Base-by-base conservation (phyloP, 2,888 invertebrate genomes). In the Ditula angustiorana region DNA sequence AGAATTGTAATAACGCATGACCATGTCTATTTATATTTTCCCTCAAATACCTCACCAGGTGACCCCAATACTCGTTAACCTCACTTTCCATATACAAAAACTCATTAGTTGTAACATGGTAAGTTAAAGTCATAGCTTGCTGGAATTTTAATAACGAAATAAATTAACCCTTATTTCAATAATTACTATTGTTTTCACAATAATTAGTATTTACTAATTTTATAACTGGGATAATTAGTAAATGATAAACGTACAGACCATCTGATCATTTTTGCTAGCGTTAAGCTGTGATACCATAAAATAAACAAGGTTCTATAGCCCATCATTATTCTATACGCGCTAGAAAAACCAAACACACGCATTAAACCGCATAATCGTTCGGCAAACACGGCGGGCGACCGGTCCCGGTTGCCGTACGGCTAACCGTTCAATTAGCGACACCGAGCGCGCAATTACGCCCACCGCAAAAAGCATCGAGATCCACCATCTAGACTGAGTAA, bases 391-490 rank as follows among this genome's bases (percentile, higher is more conserved):
- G 76, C 64, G 63, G 67, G 69, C 65, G 49, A 69, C 69, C 60
- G n/a, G 70, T 72, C 78, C 83, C 81, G 82, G 84, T 84, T 21
- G 52, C 53, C 55, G 24, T 80, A 73, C 72, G 74, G 80, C 76
- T 82, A 83, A 87, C 82, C 84, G 84, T 86, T 85, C 86, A 89
- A 87, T 89, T 89, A 89, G 84, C 78, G 80, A 82, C 78, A 79
- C 79, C 74, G 78, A 81, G 76, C 78, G 73, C 75, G 77, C 85
- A 86, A 87, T 90, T 88, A 89, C 82, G 77, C 70, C 63, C 69
- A 75, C 82, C 82, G 76, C 83, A 83, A 80, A 82, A 79, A 72
- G 21, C 30, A 5, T 30, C 7, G 4, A 10, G 26, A 49, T 49
- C 26, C 37, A 19, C 63, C 56, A 56, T 37, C 46, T 58, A 64